phyloP scores from a whole-genome alignment of 2,113 vertebrate species.

The Panthera tigris region DNA sequence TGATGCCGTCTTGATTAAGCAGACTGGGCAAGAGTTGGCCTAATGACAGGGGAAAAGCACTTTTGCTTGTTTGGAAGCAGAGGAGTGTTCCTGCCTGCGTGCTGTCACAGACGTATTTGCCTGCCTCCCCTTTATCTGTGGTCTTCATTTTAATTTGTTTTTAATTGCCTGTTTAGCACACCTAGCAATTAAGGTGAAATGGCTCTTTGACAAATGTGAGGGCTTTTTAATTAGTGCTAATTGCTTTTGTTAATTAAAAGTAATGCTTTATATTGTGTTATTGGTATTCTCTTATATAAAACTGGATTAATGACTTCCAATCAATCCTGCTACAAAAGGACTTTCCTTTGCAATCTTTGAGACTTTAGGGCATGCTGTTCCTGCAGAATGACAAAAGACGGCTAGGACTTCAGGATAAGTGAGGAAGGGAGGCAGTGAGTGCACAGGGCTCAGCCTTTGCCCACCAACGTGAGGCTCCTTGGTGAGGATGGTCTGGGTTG shows the following conservation, averaged over 20 bases:
- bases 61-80: slow-evolving; percentile 41
- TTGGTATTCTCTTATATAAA: slow-evolving; percentile 71
- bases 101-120: slow-evolving; percentile 59
- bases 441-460: background rate
- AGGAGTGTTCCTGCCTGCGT: slow-evolving; percentile 43
- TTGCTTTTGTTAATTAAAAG: slow-evolving; percentile 87
- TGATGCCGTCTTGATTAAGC: fast-evolving
- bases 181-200: slow-evolving; percentile 84
- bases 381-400: background rate
- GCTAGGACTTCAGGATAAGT: background rate
- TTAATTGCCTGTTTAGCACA: slow-evolving; percentile 85
- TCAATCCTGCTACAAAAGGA: slow-evolving; percentile 14
- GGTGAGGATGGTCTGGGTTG: background rate
- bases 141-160: slow-evolving; percentile 82
- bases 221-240: slow-evolving; percentile 83
- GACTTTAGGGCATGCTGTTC: background rate
- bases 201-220: slow-evolving; percentile 84
- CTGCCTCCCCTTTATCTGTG: slow-evolving; percentile 73
- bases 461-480: fast-evolving
- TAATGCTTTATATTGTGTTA: slow-evolving; percentile 82
- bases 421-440: too few species aligned
- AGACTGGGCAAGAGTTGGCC: fast-evolving
- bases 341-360: background rate
- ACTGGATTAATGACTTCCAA: slow-evolving; percentile 70
- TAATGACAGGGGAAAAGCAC: fast-evolving